phyloP scores from a whole-genome alignment of 1,140 invertebrate species.

The Colletes latitarsis region DNA sequence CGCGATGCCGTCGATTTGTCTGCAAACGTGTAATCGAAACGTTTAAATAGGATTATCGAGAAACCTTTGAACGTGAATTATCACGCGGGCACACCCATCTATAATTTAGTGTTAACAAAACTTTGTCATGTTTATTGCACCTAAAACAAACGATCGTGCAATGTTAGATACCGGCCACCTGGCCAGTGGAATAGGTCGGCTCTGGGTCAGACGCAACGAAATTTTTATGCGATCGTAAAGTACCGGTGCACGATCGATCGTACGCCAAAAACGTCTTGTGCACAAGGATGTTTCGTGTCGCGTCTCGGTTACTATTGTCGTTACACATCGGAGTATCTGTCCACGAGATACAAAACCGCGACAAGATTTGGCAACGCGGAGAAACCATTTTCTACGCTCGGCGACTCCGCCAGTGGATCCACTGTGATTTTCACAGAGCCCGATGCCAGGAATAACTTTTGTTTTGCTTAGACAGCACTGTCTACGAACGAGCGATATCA shows the following conservation, averaged over 20 bases:
- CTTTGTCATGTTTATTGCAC: neutral
- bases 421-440: conserved; percentile 8
- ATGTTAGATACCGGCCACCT: neutral
- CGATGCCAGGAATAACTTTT: conserved; percentile 46
- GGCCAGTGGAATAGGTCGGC: neutral
- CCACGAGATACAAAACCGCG: neutral
- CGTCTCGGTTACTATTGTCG: neutral
- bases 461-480: conserved; percentile 33
- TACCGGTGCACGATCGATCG: neutral
- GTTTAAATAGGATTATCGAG: neutral
- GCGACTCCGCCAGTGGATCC: neutral
- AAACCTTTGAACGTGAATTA: neutral
- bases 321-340: neutral
- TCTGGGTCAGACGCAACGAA: neutral
- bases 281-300: neutral
- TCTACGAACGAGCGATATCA: conserved; percentile 7
- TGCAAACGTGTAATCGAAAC: conserved; percentile 75
- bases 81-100: neutral
- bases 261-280: neutral
- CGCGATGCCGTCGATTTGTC: conserved; percentile 98
- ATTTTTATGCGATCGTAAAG: too few species aligned
- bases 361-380: neutral
- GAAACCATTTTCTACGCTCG: neutral
- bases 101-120: neutral
- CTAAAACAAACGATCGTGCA: neutral